phyloP scores from a whole-genome alignment of 2,113 vertebrate genomes.

The Scatophagus argus region DNA sequence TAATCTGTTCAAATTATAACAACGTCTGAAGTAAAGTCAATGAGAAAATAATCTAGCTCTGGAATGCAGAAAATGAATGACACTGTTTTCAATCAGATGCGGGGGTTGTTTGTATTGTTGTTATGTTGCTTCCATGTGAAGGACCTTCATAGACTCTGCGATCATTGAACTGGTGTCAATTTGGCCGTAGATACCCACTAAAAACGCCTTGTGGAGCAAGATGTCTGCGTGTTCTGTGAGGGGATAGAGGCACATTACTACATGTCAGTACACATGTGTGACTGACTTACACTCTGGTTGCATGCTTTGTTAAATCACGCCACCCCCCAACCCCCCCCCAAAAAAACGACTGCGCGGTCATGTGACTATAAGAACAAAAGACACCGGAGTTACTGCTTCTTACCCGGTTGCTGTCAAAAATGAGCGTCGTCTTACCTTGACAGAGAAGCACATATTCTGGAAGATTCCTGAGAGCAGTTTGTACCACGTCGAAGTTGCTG shows the following conservation, averaged over 20 bases:
- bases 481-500: slow-evolving; percentile 94
- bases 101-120: not conserved
- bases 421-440: slow-evolving; percentile 86
- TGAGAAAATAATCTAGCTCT: not conserved
- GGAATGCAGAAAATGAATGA: slow-evolving; percentile 34
- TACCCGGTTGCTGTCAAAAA: not conserved
- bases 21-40: slow-evolving; percentile 21
- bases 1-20: slow-evolving; percentile 41
- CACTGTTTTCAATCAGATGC: not conserved
- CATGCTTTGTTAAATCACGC: not conserved
- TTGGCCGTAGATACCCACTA: slow-evolving; percentile 96
- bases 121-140: slow-evolving; percentile 97
- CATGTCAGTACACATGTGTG: not conserved
- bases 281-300: not conserved
- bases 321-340: too few species aligned
- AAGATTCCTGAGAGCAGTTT: slow-evolving; percentile 94
- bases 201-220: slow-evolving; percentile 94
- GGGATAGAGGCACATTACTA: not conserved
- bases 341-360: not conserved
- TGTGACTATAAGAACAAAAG: not conserved
- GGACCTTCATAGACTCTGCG: slow-evolving; percentile 93
- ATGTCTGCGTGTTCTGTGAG: slow-evolving; percentile 92
- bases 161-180: slow-evolving; percentile 96
- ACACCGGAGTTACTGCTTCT: not conserved
- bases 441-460: slow-evolving; percentile 97